Percentiles rank a stretch among this genome's conserved stretches.
Evolutionary conservation across 1,140 invertebrate genomes (phyloP).

Genomic region (Trachymyrmex cornetzi): DNA sequence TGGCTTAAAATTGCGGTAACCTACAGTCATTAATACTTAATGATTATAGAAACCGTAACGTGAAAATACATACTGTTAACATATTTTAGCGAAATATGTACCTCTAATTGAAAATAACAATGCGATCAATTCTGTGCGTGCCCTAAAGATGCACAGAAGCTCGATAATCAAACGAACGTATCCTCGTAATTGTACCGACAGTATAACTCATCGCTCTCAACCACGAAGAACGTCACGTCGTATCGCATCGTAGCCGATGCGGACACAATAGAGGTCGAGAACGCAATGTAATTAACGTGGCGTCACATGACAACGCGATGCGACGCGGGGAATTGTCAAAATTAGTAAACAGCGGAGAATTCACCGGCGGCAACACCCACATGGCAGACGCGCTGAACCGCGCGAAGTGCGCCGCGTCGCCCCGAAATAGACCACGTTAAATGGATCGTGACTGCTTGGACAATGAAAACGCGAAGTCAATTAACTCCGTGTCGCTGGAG

Average conservation of each 20-base stretch:
- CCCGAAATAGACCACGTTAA: slow-evolving; percentile 29
- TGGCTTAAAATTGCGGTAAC: neutral
- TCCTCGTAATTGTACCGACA: neutral
- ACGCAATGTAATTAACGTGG: slow-evolving; percentile 24
- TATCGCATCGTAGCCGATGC: neutral
- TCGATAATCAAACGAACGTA: neutral
- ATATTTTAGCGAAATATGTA: neutral
- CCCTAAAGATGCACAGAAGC: neutral
- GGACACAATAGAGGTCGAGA: slow-evolving; percentile 5
- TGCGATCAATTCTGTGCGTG: too few relatives aligned
- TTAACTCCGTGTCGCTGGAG: slow-evolving; percentile 36
- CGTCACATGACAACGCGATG: slow-evolving; percentile 11
- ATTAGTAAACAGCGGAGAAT: slow-evolving; percentile 49
- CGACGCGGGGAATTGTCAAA: slow-evolving; percentile 39
- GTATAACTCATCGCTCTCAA: neutral
- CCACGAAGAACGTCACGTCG: neutral
- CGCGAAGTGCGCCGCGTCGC: slow-evolving; percentile 61
- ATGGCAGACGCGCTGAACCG: slow-evolving; percentile 81
- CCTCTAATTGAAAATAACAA: neutral
- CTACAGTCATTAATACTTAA: neutral
- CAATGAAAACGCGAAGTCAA: slow-evolving; percentile 62
- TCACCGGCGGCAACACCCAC: slow-evolving; percentile 78
- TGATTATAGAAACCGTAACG: neutral
- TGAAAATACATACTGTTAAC: neutral
- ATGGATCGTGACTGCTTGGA: slow-evolving; percentile 46